Percentiles rank a stretch among this genome's conserved stretches.
These are phyloP conservation scores for Rugalucina vietnamica DNA, from an alignment of 2,888 invertebrate genomes.

Conservation along the genomic window DNA sequence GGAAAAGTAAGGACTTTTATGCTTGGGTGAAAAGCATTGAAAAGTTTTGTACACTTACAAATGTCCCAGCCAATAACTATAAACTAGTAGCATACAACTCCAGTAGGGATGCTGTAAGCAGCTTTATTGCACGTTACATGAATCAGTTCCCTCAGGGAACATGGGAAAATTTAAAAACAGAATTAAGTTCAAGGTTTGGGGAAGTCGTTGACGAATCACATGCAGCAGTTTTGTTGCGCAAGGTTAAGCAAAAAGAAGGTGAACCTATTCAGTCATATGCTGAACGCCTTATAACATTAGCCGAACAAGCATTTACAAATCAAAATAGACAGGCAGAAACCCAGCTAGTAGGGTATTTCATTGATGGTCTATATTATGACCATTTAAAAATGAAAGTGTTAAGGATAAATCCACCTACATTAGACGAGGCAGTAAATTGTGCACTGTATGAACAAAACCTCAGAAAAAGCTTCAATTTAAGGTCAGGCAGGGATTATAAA, in stretches of 20 bases:
- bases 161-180: neutral
- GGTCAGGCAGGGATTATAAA: neutral
- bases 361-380: conserved; percentile 36
- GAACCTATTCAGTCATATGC: conserved; percentile 10
- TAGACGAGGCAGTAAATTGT: conserved; percentile 8
- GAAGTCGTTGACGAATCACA: conserved; percentile 7
- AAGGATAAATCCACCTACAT: conserved; percentile 20
- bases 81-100: neutral
- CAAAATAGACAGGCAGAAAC: neutral
- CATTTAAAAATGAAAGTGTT: conserved; percentile 42
- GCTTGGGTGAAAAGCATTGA: conserved; percentile 3
- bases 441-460: conserved; percentile 35
- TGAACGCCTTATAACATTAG: conserved; percentile 11
- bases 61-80: neutral
- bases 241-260: neutral
- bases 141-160: neutral
- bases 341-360: conserved; percentile 33
- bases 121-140: neutral
- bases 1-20: neutral
- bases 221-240: neutral
- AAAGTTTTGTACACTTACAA: neutral
- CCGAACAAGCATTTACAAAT: neutral
- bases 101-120: neutral
- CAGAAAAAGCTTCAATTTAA: neutral
- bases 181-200: neutral